phyloP scores from a whole-genome alignment of 2,888 invertebrate genomes.

The Harpalus rufipes region DNA sequence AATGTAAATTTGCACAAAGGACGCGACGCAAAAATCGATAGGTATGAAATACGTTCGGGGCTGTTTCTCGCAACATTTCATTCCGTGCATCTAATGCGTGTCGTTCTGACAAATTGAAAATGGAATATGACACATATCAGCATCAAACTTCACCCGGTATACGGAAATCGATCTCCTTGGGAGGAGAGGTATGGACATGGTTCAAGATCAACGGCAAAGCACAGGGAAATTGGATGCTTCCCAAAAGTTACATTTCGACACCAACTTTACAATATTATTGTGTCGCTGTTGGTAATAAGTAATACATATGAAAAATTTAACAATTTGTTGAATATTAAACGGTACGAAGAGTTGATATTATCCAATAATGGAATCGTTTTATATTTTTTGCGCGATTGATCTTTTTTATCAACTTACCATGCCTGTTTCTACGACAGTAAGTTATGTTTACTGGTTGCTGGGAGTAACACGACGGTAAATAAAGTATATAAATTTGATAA shows the following conservation, averaged over 20 bases:
- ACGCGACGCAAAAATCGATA: conserved; percentile 38
- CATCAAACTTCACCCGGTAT: conserved; percentile 35
- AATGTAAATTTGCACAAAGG: conserved; percentile 32
- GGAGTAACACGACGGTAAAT: too few relatives aligned
- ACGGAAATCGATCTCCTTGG: conserved; percentile 47
- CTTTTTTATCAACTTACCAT: too few relatives aligned
- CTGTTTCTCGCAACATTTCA: conserved; percentile 57
- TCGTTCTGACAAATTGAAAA: conserved; percentile 60
- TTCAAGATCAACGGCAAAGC: neutral
- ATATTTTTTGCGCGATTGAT: too few relatives aligned
- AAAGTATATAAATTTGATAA: too few relatives aligned
- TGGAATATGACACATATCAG: conserved; percentile 62
- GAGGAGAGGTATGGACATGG: neutral
- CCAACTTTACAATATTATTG: neutral
- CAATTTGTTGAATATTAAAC: too few relatives aligned
- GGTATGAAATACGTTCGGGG: conserved; percentile 34
- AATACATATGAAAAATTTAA: too few relatives aligned
- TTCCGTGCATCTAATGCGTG: conserved; percentile 52
- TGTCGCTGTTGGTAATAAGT: too few relatives aligned
- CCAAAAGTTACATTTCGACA: neutral
- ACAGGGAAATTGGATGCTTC: neutral
- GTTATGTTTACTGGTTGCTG: too few relatives aligned
- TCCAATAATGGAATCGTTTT: too few relatives aligned
- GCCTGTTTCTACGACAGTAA: too few relatives aligned
- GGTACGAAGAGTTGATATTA: too few relatives aligned